These are phyloP conservation scores for Gulo gulo DNA, from an alignment of 2,113 vertebrate species.

Conservation along the genomic window DNA sequence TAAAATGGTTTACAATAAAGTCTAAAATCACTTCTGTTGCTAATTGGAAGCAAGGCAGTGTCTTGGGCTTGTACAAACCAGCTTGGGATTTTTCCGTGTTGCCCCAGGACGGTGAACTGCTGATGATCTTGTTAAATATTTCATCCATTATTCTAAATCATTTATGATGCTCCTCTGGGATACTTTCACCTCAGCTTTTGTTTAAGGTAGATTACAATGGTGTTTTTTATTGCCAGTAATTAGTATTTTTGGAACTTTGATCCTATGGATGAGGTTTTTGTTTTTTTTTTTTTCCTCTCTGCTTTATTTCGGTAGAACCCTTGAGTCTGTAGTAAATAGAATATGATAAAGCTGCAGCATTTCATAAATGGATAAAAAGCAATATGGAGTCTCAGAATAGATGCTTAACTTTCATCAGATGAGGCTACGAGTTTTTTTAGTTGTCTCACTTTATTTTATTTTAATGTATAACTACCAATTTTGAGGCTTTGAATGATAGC, in stretches of 20 bases:
- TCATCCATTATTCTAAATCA: not conserved
- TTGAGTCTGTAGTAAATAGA: not conserved
- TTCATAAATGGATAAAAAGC: not conserved
- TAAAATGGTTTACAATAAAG: not conserved
- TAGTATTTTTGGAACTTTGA: not conserved
- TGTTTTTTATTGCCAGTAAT: not conserved
- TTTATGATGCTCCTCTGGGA: not conserved
- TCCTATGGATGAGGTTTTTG: not conserved
- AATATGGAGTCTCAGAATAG: not conserved
- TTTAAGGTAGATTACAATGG: not conserved
- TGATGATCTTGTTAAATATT: not conserved
- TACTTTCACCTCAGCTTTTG: not conserved
- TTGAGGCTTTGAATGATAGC: not conserved
- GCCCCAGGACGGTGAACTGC: not conserved
- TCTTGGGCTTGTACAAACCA: not conserved
- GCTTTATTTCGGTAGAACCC: not conserved
- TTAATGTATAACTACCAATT: not conserved
- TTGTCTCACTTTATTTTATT: not conserved
- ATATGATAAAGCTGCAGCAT: not conserved
- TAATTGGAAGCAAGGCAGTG: not conserved
- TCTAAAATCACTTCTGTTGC: not conserved
- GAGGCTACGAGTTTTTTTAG: not conserved
- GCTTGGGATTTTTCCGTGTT: not conserved
- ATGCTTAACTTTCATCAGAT: not conserved
- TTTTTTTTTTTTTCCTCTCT: not conserved